Percentiles rank a stretch among this genome's conserved stretches.
Conservation (phyloP, 2,888 invertebrate genomes). For the Brachycybe producta region DNA sequence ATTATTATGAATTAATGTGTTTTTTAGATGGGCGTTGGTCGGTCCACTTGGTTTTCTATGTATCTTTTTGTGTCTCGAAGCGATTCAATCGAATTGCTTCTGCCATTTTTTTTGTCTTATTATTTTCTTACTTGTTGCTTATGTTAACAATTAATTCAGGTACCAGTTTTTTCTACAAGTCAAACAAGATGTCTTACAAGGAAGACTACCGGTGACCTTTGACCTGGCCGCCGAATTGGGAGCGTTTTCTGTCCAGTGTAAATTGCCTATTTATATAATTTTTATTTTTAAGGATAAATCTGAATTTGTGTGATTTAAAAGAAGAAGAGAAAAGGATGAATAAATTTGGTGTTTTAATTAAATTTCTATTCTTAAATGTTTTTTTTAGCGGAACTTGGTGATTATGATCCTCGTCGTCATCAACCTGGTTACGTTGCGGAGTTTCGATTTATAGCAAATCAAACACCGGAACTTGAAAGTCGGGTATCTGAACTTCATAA, state of each 20-base stretch:
- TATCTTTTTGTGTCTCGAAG: too few species aligned
- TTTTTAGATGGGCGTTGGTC: too few species aligned
- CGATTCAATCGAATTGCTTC: too few species aligned
- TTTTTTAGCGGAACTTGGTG: slow-evolving; percentile 78
- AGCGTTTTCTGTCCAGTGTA: slow-evolving; percentile 87
- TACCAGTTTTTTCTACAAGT: slow-evolving; percentile 95
- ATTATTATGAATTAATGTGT: not conserved
- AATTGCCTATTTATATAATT: slow-evolving; percentile 38
- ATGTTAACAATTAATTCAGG: slow-evolving; percentile 39
- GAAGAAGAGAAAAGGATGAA: too few species aligned
- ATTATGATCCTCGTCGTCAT: slow-evolving; percentile 79
- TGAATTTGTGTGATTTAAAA: slow-evolving; percentile 1
- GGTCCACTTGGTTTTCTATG: too few species aligned
- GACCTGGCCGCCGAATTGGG: slow-evolving; percentile 85
- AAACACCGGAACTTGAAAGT: slow-evolving; percentile 77
- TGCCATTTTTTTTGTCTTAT: too few species aligned
- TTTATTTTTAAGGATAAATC: too few species aligned
- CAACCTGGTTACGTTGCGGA: slow-evolving; percentile 85
- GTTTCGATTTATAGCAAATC: slow-evolving; percentile 82
- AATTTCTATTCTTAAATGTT: not conserved
- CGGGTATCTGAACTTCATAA: slow-evolving; percentile 79
- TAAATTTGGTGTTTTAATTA: slow-evolving; percentile 4
- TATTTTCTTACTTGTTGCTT: not conserved
- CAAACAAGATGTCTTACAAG: slow-evolving; percentile 90
- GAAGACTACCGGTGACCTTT: slow-evolving; percentile 76